Base-by-base conservation (phyloP, 2,888 invertebrate genomes). In the Heliconius hortense region DNA sequence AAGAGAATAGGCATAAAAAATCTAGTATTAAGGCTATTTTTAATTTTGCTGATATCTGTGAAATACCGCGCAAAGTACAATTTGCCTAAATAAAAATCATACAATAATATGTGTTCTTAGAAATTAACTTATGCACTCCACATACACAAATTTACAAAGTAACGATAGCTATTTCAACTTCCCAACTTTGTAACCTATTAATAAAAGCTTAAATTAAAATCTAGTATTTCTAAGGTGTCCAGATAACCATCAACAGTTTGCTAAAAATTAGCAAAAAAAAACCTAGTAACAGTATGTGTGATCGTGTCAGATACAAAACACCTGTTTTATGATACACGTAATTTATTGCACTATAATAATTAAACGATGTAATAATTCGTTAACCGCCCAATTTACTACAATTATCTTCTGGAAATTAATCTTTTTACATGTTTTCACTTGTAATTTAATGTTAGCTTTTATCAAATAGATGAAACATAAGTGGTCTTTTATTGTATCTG, bases 331-430 rank as follows among this genome's bases (percentile, higher is more conserved):
- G 66, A 66, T 73, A 62, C 62, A 60, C 4, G n/a, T 31, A 24
- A 60, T 74, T 74, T 74, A 74, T 74, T 28, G 60, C 21, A 71
- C 11, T 71, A 71, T 60, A 71, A 71, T 60, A 71, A 60, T 60
- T 71, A 60, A 71, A 71, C 71, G 56, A 71, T 71, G 71, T 71
- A 60, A 60, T 71, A 71, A 71, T 71, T 71, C 71, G 71, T 43
- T 71, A 71, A 71, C 60, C 60, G 71, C 60, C 71, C 60, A 71
- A 60, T 71, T 71, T 71, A 71, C 26, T 43, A 60, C 71, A 71
- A 71, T 71, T 71, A 71, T 60, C 59, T 71, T 60, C 26, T 11
- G 28, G 43, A 60, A 71, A 62, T 71, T 71, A 60, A 71, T 71
- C 35, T 60, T 28, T 53, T 69, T 69, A 56, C 31, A 56, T 56